These are phyloP conservation scores for Pseudomyrmex concolor DNA, from an alignment of 1,140 invertebrate genomes.

Conservation along the genomic window DNA sequence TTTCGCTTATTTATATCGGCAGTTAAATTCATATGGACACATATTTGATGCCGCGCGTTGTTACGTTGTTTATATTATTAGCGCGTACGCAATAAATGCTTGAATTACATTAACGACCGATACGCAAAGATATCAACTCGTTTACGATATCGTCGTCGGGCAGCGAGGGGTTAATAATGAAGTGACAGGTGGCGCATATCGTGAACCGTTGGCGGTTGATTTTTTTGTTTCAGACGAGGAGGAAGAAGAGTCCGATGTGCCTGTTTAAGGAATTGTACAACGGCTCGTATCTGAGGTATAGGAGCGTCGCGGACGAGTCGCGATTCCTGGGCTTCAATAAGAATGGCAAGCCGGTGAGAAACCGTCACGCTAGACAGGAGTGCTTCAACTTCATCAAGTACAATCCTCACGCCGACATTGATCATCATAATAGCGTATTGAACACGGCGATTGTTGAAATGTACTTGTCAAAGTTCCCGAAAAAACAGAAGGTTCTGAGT, in stretches of 20 bases:
- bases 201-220: slow-evolving; percentile 15
- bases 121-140: neutral
- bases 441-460: too few species aligned
- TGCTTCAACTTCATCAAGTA: slow-evolving; percentile 86
- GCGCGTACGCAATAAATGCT: neutral
- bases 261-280: slow-evolving; percentile 86
- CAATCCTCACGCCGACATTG: slow-evolving; percentile 84
- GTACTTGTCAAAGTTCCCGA: too few species aligned
- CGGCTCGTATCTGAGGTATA: slow-evolving; percentile 85
- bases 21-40: neutral
- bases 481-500: too few species aligned
- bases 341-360: slow-evolving; percentile 83
- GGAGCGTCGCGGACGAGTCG: slow-evolving; percentile 81
- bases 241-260: slow-evolving; percentile 83
- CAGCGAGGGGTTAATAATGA: neutral
- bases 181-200: neutral
- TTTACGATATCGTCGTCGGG: neutral
- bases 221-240: slow-evolving; percentile 78
- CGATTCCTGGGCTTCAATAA: slow-evolving; percentile 85
- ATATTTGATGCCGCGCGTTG: neutral
- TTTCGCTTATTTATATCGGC: neutral
- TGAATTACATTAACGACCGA: neutral
- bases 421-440: slow-evolving; percentile 84
- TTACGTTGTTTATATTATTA: neutral
- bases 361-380: slow-evolving; percentile 79